A percentile compares a stretch with the other conserved stretches of the same genome.
Conservation (phyloP, 2,888 invertebrate species). For the Diaprepes abbreviatus region DNA sequence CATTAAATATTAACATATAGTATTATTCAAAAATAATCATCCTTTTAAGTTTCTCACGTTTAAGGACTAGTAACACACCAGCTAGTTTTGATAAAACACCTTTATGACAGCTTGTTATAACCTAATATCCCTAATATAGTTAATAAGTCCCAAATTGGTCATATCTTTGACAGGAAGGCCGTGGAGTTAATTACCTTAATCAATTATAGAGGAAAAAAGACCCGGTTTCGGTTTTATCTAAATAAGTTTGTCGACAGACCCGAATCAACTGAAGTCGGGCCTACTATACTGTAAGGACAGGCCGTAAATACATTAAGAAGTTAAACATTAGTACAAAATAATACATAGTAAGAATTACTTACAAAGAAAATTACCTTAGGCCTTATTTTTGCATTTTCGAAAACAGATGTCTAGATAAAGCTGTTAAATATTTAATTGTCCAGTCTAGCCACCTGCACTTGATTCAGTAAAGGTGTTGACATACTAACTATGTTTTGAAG, state of each 20-base stretch:
- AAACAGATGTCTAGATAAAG: too few species aligned
- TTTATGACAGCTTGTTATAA: slow-evolving; percentile 45
- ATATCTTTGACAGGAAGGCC: slow-evolving; percentile 42
- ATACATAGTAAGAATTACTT: too few species aligned
- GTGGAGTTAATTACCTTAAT: slow-evolving; percentile 49
- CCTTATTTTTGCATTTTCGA: too few species aligned
- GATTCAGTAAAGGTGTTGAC: too few species aligned
- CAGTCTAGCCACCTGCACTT: too few species aligned
- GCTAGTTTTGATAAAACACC: slow-evolving; percentile 24
- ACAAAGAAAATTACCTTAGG: too few species aligned
- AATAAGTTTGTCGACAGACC: slow-evolving; percentile 48
- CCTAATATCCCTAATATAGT: slow-evolving; percentile 42
- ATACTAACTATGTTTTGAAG: too few species aligned
- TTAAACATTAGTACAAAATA: too few species aligned
- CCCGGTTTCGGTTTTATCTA: slow-evolving; percentile 46
- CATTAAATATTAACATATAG: too few species aligned
- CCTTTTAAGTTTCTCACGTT: neutral
- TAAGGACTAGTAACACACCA: neutral
- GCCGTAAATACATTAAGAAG: too few species aligned
- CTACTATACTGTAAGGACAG: slow-evolving; percentile 2
- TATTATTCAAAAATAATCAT: too few species aligned
- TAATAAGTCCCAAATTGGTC: slow-evolving; percentile 47
- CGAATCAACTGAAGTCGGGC: slow-evolving; percentile 27
- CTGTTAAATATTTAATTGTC: too few species aligned
- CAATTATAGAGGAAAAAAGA: slow-evolving; percentile 49